Base-by-base conservation (phyloP, 2,797 vertebrate species). In the Melanotaenia trifasciata region DNA sequence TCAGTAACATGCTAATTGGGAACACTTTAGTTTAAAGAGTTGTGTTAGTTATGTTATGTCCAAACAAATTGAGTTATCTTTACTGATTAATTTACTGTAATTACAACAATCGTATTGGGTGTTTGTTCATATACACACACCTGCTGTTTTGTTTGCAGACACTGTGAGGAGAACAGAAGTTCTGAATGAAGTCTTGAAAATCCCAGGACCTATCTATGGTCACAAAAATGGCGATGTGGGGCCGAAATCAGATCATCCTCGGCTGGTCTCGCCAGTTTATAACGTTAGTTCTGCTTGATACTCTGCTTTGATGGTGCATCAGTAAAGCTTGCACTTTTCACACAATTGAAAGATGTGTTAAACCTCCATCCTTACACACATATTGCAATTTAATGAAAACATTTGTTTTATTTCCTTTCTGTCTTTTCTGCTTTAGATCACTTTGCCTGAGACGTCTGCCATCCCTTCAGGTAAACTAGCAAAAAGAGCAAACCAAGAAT, bases 181-280 rank as follows among this genome's bases (percentile, higher is more conserved):
- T 82, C 85, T 98, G 67, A 95, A 94, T 22, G 94, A 95, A 0
- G 81, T 95, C 61, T 87, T 96, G 62, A 96, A 94, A 84, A 93
- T 94, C 57, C 90, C 94, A 0, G 92, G 93, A 68, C 76, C 77
- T 5, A 58, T 50, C 16, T 43, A 66, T 10, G 28, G n/a, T 10
- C 5, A 26, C 14, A 67, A 43, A 53, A 69, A 75, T 0, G 26
- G n/a, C 0, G 64, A 78, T 0, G 14, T 64, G 54, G 45, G 54
- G 58, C 69, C 82, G 61, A 70, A 78, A 79, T 47, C 72, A 26
- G 13, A 87, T 67, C 72, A 67, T 63, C 67, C 77, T 3, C 32
- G 53, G 65, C 69, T 78, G 51, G 24, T 40, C 50, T 69, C 73
- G 0, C 76, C 83, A 0, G 9, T 13, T 38, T 64, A 72, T 22